phyloP scores from a whole-genome alignment of 2,797 vertebrate species.

The Pitangus sulphuratus region DNA sequence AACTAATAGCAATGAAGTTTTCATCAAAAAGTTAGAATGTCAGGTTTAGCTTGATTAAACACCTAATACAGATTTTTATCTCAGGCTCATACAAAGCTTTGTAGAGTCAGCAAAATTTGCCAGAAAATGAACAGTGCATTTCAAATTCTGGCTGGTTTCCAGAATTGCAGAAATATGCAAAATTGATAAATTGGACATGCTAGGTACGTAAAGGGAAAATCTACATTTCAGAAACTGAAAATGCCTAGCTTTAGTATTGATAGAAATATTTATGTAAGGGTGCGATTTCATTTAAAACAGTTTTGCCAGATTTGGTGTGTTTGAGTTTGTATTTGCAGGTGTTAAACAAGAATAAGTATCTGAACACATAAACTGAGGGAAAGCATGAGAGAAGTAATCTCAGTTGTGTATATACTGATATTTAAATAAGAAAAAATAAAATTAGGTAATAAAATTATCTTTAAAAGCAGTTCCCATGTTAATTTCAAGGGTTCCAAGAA shows the following conservation, averaged over 20 bases:
- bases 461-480: background rate
- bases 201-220: background rate
- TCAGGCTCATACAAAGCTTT: background rate
- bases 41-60: background rate
- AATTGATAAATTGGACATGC: background rate
- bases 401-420: background rate
- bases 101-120: background rate
- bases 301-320: background rate
- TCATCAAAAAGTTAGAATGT: background rate
- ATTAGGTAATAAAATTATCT: background rate
- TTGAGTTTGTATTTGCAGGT: background rate
- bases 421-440: background rate
- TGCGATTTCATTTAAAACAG: background rate
- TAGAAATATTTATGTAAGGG: background rate
- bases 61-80: background rate
- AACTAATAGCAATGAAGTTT: background rate
- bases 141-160: background rate
- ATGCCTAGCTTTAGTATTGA: background rate
- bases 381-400: background rate
- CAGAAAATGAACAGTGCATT: background rate
- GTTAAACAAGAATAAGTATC: background rate
- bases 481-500: background rate
- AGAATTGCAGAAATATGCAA: background rate
- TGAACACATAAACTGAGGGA: background rate
- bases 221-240: background rate